phyloP scores from a whole-genome alignment of 2,888 invertebrate genomes.

The Pasiphila rectangulata region DNA sequence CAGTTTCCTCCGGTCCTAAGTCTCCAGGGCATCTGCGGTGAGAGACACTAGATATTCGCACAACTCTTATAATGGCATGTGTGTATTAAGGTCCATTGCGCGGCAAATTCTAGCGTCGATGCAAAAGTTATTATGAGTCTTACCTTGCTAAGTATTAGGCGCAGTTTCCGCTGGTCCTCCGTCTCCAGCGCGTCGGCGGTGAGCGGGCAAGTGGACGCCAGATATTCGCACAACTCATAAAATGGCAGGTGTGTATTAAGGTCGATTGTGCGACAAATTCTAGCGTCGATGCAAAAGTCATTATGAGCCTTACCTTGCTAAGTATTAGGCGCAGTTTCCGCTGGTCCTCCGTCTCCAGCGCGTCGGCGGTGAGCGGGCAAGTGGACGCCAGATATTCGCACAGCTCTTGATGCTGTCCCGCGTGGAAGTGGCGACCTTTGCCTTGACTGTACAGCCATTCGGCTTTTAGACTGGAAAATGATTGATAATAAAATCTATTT shows the following conservation, averaged over 20 bases:
- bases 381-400: slow-evolving; percentile 91
- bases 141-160: slow-evolving; percentile 90
- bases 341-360: slow-evolving; percentile 91
- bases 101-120: too few relatives aligned
- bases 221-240: slow-evolving; percentile 90
- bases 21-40: slow-evolving; percentile 89
- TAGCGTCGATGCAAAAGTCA: too few relatives aligned
- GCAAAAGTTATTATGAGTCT: too few relatives aligned
- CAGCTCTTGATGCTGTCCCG: slow-evolving; percentile 90
- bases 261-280: too few relatives aligned
- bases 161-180: slow-evolving; percentile 92
- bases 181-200: slow-evolving; percentile 91
- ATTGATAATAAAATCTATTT: too few relatives aligned
- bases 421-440: slow-evolving; percentile 91
- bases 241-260: too few relatives aligned
- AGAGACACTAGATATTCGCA: slow-evolving; percentile 90
- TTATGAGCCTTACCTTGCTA: slow-evolving; percentile 80
- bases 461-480: slow-evolving; percentile 87
- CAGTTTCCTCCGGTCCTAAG: slow-evolving; percentile 93
- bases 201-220: slow-evolving; percentile 90
- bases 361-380: slow-evolving; percentile 91
- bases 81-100: too few relatives aligned
- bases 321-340: slow-evolving; percentile 91
- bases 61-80: too few relatives aligned
- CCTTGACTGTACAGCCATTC: slow-evolving; percentile 98